A percentile compares a stretch with the other conserved stretches of the same genome.
Evolutionary conservation across 2,888 invertebrate species (phyloP).

Genomic region (Anarsia innoxiella): DNA sequence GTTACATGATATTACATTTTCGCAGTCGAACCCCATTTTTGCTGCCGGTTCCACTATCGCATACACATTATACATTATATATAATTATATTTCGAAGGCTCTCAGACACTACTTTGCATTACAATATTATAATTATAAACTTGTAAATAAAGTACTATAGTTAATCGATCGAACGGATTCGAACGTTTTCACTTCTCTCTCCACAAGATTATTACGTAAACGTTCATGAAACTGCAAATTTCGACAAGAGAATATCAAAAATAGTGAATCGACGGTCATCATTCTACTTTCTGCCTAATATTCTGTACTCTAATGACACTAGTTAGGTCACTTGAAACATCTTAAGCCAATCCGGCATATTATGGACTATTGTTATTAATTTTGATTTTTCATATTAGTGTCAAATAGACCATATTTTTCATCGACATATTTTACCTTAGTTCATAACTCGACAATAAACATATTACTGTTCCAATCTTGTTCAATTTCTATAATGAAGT

Average conservation of each 20-base stretch:
- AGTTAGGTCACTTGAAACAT: slow-evolving; percentile 61
- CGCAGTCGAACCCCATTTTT: no score
- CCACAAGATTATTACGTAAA: slow-evolving; percentile 48
- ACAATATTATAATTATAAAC: slow-evolving; percentile 60
- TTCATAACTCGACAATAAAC: not conserved
- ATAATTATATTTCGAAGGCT: slow-evolving; percentile 56
- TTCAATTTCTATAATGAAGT: no score
- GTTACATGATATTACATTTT: no score
- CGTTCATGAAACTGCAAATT: slow-evolving; percentile 66
- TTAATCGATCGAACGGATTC: slow-evolving; percentile 55
- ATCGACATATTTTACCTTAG: not conserved
- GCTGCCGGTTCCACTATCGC: slow-evolving; percentile 49
- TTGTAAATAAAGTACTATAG: slow-evolving; percentile 74
- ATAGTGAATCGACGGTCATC: slow-evolving; percentile 68
- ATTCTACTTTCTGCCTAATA: slow-evolving; percentile 64
- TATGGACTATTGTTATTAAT: slow-evolving; percentile 56
- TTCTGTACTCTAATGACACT: slow-evolving; percentile 60
- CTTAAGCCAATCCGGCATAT: slow-evolving; percentile 48
- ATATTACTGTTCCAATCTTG: no score
- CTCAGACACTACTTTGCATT: slow-evolving; percentile 63
- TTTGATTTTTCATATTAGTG: slow-evolving; percentile 34
- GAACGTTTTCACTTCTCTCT: slow-evolving; percentile 50
- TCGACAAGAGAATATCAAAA: slow-evolving; percentile 76
- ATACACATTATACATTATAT: slow-evolving; percentile 43
- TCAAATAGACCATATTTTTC: not conserved